Evolutionary conservation across 2,113 vertebrate genomes (phyloP).

Genomic region (Irena cyanogastra): DNA sequence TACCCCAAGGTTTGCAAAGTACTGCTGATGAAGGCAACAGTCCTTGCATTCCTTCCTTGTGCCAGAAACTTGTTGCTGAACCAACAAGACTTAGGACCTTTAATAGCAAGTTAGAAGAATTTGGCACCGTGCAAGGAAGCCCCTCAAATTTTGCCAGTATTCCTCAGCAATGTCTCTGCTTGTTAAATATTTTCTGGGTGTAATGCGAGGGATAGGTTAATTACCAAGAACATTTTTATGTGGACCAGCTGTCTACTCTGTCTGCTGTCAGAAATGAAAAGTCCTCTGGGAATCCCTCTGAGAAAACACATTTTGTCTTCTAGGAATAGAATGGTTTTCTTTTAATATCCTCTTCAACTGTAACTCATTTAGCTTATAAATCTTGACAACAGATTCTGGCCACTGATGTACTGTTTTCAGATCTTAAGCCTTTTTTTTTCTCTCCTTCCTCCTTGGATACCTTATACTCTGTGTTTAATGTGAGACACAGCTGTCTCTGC

Average conservation of each 20-base stretch:
- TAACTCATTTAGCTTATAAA: slow-evolving; percentile 9
- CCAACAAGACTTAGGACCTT: not conserved
- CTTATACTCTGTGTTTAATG: slow-evolving; percentile 40
- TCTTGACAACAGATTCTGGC: slow-evolving; percentile 2
- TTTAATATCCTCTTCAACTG: slow-evolving; percentile 14
- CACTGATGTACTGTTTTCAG: slow-evolving; percentile 23
- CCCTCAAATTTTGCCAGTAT: not conserved
- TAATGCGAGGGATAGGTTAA: not conserved
- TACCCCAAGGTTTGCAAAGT: not conserved
- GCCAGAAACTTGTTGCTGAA: not conserved
- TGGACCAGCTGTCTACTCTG: slow-evolving; percentile 38
- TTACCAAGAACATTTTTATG: not conserved
- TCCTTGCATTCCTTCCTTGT: not conserved
- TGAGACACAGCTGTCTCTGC: slow-evolving; percentile 48
- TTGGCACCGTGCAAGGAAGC: not conserved
- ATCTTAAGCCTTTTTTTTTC: not conserved
- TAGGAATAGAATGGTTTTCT: slow-evolving; percentile 33
- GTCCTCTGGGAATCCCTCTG: slow-evolving; percentile 6
- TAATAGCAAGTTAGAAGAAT: not conserved
- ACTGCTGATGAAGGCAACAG: not conserved
- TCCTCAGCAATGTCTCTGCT: not conserved
- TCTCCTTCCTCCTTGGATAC: slow-evolving; percentile 25
- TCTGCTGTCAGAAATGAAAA: slow-evolving; percentile 15
- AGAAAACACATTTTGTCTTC: slow-evolving; percentile 36
- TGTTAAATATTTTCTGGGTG: not conserved